phyloP scores from a whole-genome alignment of 1,140 invertebrate genomes.

The Hycleus cichorii region DNA sequence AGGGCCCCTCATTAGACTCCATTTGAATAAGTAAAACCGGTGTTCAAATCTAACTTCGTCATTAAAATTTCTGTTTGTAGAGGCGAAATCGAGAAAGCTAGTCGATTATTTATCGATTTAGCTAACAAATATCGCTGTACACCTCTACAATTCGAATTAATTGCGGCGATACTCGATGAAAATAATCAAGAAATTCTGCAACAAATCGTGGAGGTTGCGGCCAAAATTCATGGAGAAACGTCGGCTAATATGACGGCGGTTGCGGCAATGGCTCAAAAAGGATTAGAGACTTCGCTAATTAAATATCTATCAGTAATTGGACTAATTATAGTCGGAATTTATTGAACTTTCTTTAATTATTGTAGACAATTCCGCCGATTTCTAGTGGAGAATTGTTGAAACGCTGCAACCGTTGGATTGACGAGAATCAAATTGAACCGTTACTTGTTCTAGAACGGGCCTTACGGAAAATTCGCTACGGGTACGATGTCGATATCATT shows the following conservation, averaged over 20 bases:
- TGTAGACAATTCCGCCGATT: conserved; percentile 7
- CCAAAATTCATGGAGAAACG: conserved; percentile 40
- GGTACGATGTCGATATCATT: conserved; percentile 36
- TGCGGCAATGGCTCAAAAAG: conserved; percentile 45
- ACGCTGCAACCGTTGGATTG: conserved; percentile 45
- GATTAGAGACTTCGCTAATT: conserved; percentile 43
- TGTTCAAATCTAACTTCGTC: conserved; percentile 4
- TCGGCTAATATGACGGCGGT: conserved; percentile 44
- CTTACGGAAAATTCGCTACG: conserved; percentile 32
- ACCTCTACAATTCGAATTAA: conserved; percentile 49
- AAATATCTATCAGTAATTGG: conserved; percentile 39
- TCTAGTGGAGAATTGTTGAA: conserved; percentile 32
- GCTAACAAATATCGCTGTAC: conserved; percentile 43
- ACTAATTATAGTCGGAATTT: background rate
- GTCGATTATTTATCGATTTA: conserved; percentile 41
- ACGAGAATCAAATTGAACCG: conserved; percentile 43
- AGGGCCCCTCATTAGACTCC: conserved; percentile 44
- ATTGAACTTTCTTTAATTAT: conserved; percentile 1
- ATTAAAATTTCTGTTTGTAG: conserved; percentile 29
- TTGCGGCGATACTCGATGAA: conserved; percentile 40
- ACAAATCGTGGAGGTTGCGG: conserved; percentile 38
- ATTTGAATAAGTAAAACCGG: conserved; percentile 44
- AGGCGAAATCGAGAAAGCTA: conserved; percentile 42
- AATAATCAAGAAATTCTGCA: conserved; percentile 40
- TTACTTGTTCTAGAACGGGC: conserved; percentile 42